A percentile compares a stretch with the other conserved stretches of the same genome.
Conservation (phyloP, 2,797 vertebrate species). For the Odontamblyopus rebecca region DNA sequence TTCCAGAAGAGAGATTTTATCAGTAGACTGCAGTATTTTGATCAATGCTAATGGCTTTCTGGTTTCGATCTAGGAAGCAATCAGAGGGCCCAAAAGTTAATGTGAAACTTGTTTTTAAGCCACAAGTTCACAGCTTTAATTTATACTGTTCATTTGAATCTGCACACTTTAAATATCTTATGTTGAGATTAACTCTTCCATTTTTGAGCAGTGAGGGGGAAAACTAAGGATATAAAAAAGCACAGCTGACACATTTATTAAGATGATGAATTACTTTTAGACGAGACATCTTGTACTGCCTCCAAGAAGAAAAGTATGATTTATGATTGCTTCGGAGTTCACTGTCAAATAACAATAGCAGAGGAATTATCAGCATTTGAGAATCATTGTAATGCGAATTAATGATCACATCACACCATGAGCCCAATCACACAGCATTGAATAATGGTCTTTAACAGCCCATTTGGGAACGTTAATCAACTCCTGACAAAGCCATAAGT, state of each 20-base stretch:
- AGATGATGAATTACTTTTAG: slow-evolving; percentile 60
- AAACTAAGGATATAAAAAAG: slow-evolving; percentile 23
- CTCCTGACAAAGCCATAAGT: slow-evolving; percentile 50
- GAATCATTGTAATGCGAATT: slow-evolving; percentile 60
- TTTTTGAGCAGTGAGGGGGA: slow-evolving; percentile 15
- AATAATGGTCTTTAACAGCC: slow-evolving; percentile 44
- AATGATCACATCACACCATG: slow-evolving; percentile 55
- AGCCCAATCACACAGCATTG: slow-evolving; percentile 25
- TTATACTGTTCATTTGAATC: slow-evolving; percentile 12
- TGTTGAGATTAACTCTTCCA: slow-evolving; percentile 24
- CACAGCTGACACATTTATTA: slow-evolving; percentile 49
- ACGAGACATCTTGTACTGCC: slow-evolving; percentile 48
- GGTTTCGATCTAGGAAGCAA: neutral
- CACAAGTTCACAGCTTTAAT: neutral
- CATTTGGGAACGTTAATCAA: slow-evolving; percentile 52
- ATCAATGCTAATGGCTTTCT: slow-evolving; percentile 12
- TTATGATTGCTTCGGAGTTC: slow-evolving; percentile 52
- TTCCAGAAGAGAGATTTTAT: neutral
- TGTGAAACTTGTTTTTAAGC: neutral
- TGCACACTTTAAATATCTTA: slow-evolving; percentile 16
- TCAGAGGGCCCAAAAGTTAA: slow-evolving; percentile 2
- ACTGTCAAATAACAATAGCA: slow-evolving; percentile 55
- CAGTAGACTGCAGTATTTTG: neutral
- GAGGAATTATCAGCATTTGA: slow-evolving; percentile 51
- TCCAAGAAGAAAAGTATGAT: slow-evolving; percentile 53